Conservation (phyloP, 2,888 invertebrate genomes). For the Aphodius granarius region DNA sequence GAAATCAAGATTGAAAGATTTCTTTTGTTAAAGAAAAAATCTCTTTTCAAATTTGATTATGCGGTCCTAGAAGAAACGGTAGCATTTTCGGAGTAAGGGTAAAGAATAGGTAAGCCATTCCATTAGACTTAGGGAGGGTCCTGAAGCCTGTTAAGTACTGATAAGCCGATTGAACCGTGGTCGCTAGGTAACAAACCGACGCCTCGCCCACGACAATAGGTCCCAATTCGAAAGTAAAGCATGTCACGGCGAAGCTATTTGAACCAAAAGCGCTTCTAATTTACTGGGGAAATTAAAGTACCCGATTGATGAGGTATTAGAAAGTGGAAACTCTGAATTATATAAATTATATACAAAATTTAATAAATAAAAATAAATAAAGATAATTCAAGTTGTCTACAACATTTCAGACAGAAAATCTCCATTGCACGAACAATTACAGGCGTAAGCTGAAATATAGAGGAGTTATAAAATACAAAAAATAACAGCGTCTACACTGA, state of each 20-base stretch:
- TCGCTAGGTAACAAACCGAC: slow-evolving; percentile 35
- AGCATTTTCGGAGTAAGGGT: too few relatives aligned
- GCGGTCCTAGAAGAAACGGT: too few relatives aligned
- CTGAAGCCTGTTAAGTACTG: slow-evolving; percentile 33
- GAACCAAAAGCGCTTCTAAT: slow-evolving; percentile 14
- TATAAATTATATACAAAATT: too few relatives aligned
- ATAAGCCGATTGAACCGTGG: slow-evolving; percentile 38
- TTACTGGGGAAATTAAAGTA: slow-evolving; percentile 22
- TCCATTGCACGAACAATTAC: too few relatives aligned
- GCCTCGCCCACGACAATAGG: neutral
- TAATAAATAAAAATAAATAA: neutral
- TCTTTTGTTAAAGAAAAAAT: too few relatives aligned
- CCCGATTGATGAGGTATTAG: neutral
- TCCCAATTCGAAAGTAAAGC: slow-evolving; percentile 26
- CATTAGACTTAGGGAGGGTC: slow-evolving; percentile 17
- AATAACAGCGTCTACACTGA: too few relatives aligned
- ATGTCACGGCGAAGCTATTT: slow-evolving; percentile 14
- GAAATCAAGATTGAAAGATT: too few relatives aligned
- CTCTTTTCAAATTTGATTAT: too few relatives aligned
- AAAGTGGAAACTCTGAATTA: too few relatives aligned
- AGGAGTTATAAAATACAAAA: too few relatives aligned
- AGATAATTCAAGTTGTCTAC: neutral
- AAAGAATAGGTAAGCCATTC: slow-evolving; percentile 27
- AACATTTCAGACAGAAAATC: neutral
- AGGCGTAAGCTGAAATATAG: too few relatives aligned